Conservation (phyloP, 2,113 vertebrate species). For the Nyctibius bracteatus region DNA sequence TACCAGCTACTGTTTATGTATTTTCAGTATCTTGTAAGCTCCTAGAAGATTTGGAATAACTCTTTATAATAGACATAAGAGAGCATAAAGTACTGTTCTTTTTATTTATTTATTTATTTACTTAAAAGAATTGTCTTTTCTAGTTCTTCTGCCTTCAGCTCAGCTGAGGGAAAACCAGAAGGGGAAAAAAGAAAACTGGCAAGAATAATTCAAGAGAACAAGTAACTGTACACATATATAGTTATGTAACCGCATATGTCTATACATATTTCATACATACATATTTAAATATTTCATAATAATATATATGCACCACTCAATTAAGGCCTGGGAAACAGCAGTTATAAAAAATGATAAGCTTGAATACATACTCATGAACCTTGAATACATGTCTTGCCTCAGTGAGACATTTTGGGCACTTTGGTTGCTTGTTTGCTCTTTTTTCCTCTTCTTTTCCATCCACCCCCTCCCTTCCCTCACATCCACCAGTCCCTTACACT, state of each 20-base stretch:
- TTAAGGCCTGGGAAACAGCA: neutral
- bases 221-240: neutral
- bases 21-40: neutral
- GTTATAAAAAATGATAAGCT: neutral
- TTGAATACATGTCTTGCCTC: too few relatives aligned
- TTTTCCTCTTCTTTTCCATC: neutral
- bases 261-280: neutral
- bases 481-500: accelerated
- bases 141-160: neutral
- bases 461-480: neutral
- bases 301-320: neutral
- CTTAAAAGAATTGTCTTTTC: neutral
- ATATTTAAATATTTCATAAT: neutral
- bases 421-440: neutral
- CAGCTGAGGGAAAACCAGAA: neutral
- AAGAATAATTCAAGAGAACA: neutral
- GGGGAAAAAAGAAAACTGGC: neutral
- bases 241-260: neutral
- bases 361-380: neutral
- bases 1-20: neutral
- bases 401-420: neutral
- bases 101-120: neutral
- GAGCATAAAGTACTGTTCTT: neutral
- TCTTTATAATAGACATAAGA: neutral
- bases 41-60: neutral